Evolutionary conservation across 2,888 invertebrate species (phyloP).

Genomic region (Microchrysa polita): DNA sequence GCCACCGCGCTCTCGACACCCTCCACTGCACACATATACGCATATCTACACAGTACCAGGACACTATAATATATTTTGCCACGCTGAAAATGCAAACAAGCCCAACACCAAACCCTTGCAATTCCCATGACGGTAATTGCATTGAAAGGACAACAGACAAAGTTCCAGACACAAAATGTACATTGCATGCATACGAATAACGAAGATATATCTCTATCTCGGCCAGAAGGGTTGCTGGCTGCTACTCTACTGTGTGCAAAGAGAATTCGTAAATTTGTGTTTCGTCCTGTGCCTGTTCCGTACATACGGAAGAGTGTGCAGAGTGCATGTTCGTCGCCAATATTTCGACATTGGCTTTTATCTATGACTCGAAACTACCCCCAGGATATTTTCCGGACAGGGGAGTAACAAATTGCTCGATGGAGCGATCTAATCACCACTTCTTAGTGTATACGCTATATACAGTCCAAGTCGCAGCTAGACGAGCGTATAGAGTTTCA

Average conservation of each 20-base stretch:
- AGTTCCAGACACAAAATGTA: slow-evolving; percentile 31
- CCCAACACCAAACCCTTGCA: background rate
- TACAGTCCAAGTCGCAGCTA: too few relatives aligned
- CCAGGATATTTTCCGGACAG: slow-evolving; percentile 31
- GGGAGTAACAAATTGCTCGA: slow-evolving; percentile 42
- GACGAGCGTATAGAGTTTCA: too few relatives aligned
- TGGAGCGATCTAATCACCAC: slow-evolving; percentile 44
- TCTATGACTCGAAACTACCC: slow-evolving; percentile 32
- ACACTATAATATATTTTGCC: too few relatives aligned
- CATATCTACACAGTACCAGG: too few relatives aligned
- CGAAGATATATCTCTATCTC: slow-evolving; percentile 6
- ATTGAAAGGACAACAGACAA: slow-evolving; percentile 14
- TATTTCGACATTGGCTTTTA: slow-evolving; percentile 28
- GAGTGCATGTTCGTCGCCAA: background rate
- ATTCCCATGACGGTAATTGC: slow-evolving; percentile 15
- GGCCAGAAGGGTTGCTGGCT: too few relatives aligned
- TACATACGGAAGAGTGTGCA: too few relatives aligned
- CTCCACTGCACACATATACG: too few relatives aligned
- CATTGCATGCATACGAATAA: slow-evolving; percentile 23
- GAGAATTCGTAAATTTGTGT: too few relatives aligned
- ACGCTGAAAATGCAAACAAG: slow-evolving; percentile 27
- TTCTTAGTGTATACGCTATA: slow-evolving; percentile 18
- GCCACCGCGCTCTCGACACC: too few relatives aligned
- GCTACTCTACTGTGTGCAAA: too few relatives aligned
- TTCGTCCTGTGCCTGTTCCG: too few relatives aligned